Percentiles rank a stretch among this genome's conserved stretches.
Conservation (phyloP, 2,888 invertebrate species). For the Meiosimyza platycephala region DNA sequence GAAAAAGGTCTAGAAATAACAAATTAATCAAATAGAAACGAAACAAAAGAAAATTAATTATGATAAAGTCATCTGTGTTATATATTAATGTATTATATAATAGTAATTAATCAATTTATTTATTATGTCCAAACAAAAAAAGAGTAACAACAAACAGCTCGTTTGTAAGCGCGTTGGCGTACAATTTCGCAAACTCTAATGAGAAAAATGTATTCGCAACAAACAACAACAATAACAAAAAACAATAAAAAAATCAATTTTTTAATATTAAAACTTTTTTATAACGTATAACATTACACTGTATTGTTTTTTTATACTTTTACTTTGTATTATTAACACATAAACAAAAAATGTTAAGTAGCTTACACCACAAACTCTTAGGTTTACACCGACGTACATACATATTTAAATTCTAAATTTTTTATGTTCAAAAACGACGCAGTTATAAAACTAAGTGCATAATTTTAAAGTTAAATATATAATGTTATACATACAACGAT, state of each 20-base stretch:
- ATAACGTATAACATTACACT: no score
- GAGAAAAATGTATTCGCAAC: conserved; percentile 26
- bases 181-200: conserved; percentile 34
- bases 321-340: no score
- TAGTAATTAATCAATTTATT: conserved; percentile 30
- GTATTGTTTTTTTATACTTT: no score
- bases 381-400: not conserved
- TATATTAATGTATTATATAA: conserved; percentile 50
- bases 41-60: conserved; percentile 46
- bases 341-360: conserved; percentile 2
- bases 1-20: conserved; percentile 43
- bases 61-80: conserved; percentile 68
- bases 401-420: no score
- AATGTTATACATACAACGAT: conserved; percentile 3
- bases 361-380: not conserved
- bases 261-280: not conserved
- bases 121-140: conserved; percentile 44
- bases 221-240: conserved; percentile 13
- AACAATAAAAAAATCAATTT: conserved; percentile 15
- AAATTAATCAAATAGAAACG: conserved; percentile 40
- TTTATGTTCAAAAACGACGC: not conserved
- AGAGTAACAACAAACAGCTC: conserved; percentile 36
- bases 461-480: not conserved
- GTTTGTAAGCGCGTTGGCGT: conserved; percentile 15
- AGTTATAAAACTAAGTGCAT: no score